Evolutionary conservation across 2,113 vertebrate species (phyloP).

Genomic region (Henicopernis longicauda): DNA sequence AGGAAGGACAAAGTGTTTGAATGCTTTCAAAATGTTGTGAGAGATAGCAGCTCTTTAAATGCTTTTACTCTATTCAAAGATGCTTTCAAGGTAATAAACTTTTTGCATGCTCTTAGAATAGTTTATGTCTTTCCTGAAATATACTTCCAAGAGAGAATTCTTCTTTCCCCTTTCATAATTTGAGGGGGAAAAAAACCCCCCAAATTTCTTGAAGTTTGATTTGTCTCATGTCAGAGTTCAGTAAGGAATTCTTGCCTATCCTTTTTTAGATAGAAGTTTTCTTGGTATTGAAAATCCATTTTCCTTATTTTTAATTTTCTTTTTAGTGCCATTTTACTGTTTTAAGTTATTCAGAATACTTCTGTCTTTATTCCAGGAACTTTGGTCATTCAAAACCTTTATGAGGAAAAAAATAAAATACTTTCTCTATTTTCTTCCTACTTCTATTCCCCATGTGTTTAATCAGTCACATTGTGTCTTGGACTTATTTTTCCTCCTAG

Average conservation of each 20-base stretch:
- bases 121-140: background rate
- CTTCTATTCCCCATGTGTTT: background rate
- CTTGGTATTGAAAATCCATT: background rate
- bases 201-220: background rate
- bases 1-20: background rate
- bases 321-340: background rate
- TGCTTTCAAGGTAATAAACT: background rate
- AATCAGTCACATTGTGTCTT: background rate
- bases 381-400: background rate
- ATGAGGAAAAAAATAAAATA: background rate
- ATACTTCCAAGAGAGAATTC: background rate
- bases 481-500: background rate
- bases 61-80: background rate
- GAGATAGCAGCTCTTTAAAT: background rate
- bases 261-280: background rate
- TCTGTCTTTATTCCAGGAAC: background rate
- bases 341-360: background rate
- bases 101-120: background rate
- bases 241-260: background rate
- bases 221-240: background rate
- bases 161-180: background rate
- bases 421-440: background rate
- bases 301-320: background rate
- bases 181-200: no score
- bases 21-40: background rate